phyloP scores from a whole-genome alignment of 2,797 vertebrate species.

The Chaenodraco wilsoni region DNA sequence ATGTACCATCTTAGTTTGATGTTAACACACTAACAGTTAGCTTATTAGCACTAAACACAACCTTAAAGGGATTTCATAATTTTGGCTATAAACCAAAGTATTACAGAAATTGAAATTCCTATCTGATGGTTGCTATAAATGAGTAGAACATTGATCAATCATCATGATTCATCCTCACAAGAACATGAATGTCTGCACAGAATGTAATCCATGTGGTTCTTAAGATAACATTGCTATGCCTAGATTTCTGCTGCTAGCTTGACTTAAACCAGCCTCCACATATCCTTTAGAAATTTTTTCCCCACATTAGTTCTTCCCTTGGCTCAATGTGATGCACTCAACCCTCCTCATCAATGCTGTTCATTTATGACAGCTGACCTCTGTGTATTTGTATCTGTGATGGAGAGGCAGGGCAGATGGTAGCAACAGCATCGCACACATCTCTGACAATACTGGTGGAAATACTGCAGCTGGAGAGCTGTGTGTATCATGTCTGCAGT shows the following conservation, averaged over 20 bases:
- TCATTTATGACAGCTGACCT: slow-evolving; percentile 63
- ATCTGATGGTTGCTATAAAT: not conserved
- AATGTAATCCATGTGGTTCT: not conserved
- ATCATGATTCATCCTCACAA: not conserved
- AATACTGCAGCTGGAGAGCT: slow-evolving; percentile 46
- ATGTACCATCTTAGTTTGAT: not conserved
- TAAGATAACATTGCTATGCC: not conserved
- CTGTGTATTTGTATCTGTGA: slow-evolving; percentile 48
- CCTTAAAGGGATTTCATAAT: not conserved
- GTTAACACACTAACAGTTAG: not conserved
- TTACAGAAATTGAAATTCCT: not conserved
- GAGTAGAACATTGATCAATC: not conserved
- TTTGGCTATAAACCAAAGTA: not conserved
- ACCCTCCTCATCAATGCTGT: slow-evolving; percentile 52
- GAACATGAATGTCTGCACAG: not conserved
- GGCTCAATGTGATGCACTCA: slow-evolving; percentile 46
- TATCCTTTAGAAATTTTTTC: not conserved
- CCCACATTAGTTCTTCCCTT: slow-evolving; percentile 18
- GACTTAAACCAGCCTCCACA: not conserved
- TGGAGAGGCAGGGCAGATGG: slow-evolving; percentile 27
- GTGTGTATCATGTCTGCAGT: slow-evolving; percentile 16
- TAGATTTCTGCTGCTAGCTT: not conserved
- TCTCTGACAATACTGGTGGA: slow-evolving; percentile 52
- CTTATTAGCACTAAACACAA: not conserved
- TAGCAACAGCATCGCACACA: slow-evolving; percentile 33